Evolutionary conservation across 2,113 vertebrate species (phyloP), one percentile per base, ranked within the genome.

Genomic region (Ophthalmolycus amberensis): DNA sequence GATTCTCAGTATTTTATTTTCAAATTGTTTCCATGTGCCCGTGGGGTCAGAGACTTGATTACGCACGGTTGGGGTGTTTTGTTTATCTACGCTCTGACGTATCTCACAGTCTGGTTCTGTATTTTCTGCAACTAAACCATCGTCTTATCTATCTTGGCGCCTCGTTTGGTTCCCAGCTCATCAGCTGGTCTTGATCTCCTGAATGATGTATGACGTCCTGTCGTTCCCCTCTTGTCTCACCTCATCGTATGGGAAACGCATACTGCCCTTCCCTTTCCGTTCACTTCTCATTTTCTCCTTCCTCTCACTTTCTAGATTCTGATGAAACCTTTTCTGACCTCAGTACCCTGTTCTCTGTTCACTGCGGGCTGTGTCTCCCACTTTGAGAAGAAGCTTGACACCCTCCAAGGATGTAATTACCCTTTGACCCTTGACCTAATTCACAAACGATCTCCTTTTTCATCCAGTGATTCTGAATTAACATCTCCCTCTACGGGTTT

Each of bases 341-440:
- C 38, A 34, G 34, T 29, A 78, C 74, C 52, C n/a, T 63, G 29
- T 48, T 78, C 59, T 67, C 42, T 29, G 37, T 29, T 42, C 40
- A 27, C 68, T 0, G 11, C 60, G 29, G 37, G 46, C 42, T 5
- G 37, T 3, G 44, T 62, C 63, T 72, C 25, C 25, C 2, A 37
- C n/a, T 70, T 75, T 67, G 29, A 71, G 25, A 40, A 18, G 32
- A 44, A 2, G 54, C 71, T 29, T 76, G 69, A 64, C 15, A 54
- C 54, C 54, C 74, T 77, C 40, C 20, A 18, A 80, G 72, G 71
- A 86, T 58, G 63, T 83, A 89, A 90, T 90, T 88, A 90, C 62
- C 81, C 85, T 82, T 86, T 7, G 63, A 81, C 63, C 56, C 50
- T 46, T 86, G 66, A 84, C 62, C 68, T 58, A 75, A 67, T 86